phyloP scores from a whole-genome alignment of 1,140 invertebrate genomes.

The Spodoptera litura region DNA sequence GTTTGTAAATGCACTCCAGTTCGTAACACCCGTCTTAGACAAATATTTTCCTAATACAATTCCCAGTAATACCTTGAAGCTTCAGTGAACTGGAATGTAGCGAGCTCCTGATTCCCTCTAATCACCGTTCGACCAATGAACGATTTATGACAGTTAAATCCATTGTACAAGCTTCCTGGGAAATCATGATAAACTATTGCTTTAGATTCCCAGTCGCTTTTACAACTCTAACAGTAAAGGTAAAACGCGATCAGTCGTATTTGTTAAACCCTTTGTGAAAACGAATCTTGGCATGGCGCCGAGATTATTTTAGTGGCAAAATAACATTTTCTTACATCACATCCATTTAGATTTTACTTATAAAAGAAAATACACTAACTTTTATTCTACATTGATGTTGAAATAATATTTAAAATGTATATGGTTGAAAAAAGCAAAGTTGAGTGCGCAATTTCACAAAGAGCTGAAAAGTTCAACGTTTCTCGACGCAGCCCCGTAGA shows the following conservation, averaged over 20 bases:
- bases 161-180: constrained; percentile 32
- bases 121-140: constrained; percentile 9
- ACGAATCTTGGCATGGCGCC: constrained; percentile 15
- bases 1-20: too few species aligned
- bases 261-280: constrained; percentile 33
- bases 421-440: constrained; percentile 21
- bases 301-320: constrained; percentile 3
- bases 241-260: constrained; percentile 10
- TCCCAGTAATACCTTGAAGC: neutral
- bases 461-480: constrained; percentile 47
- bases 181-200: constrained; percentile 30
- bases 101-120: constrained; percentile 7
- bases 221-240: constrained; percentile 21
- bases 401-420: constrained; percentile 37
- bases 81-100: constrained; percentile 8
- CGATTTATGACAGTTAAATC: constrained; percentile 39
- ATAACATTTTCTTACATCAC: constrained; percentile 20
- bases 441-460: constrained; percentile 47
- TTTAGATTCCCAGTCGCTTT: constrained; percentile 12
- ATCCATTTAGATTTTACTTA: constrained; percentile 25
- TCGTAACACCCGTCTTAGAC: too few species aligned
- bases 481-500: constrained; percentile 16
- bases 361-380: constrained; percentile 3
- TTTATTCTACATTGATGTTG: neutral
- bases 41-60: neutral